phyloP scores from a whole-genome alignment of 2,797 vertebrate species.

The Takifugu ocellatus region DNA sequence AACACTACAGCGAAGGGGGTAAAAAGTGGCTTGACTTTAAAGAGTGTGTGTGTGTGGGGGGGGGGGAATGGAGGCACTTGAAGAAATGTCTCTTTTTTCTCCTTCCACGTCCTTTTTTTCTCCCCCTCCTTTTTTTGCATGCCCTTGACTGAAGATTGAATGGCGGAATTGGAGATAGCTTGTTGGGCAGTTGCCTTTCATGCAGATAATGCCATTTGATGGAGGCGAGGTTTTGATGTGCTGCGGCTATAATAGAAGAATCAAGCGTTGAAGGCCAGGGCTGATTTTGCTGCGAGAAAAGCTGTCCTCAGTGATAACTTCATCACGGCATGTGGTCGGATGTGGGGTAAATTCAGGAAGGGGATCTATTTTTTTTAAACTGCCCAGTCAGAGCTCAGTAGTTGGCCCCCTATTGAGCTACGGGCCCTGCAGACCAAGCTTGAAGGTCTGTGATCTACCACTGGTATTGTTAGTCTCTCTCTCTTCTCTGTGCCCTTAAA shows the following conservation, averaged over 20 bases:
- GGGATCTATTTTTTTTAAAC: slow-evolving; percentile 83
- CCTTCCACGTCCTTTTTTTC: slow-evolving; percentile 38
- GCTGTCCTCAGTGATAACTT: slow-evolving; percentile 99
- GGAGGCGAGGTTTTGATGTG: slow-evolving; percentile 95
- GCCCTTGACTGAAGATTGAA: slow-evolving; percentile 86
- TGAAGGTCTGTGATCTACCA: slow-evolving; percentile 92
- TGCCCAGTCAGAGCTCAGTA: slow-evolving; percentile 84
- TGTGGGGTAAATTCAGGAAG: slow-evolving; percentile 88
- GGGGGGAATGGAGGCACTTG: slow-evolving; percentile 25
- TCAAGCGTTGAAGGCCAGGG: slow-evolving; percentile 73
- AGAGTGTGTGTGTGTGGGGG: slow-evolving; percentile 5
- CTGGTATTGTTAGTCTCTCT: slow-evolving; percentile 91
- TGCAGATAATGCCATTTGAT: slow-evolving; percentile 98
- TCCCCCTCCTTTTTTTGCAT: slow-evolving; percentile 63
- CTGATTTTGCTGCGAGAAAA: slow-evolving; percentile 91
- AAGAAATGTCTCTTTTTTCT: slow-evolving; percentile 31
- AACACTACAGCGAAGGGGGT: slow-evolving; percentile 30
- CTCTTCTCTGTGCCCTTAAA: slow-evolving; percentile 73
- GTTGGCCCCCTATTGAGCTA: slow-evolving; percentile 84
- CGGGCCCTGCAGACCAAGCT: slow-evolving; percentile 86
- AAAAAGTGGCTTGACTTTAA: slow-evolving; percentile 38
- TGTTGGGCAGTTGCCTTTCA: slow-evolving; percentile 95
- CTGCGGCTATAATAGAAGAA: slow-evolving; percentile 71
- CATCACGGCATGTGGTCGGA: slow-evolving; percentile 97
- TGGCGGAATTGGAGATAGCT: slow-evolving; percentile 91